These are phyloP conservation scores for Platygyra sinensis DNA, from an alignment of 64 coral and sea anemone species.

Conservation along the genomic window DNA sequence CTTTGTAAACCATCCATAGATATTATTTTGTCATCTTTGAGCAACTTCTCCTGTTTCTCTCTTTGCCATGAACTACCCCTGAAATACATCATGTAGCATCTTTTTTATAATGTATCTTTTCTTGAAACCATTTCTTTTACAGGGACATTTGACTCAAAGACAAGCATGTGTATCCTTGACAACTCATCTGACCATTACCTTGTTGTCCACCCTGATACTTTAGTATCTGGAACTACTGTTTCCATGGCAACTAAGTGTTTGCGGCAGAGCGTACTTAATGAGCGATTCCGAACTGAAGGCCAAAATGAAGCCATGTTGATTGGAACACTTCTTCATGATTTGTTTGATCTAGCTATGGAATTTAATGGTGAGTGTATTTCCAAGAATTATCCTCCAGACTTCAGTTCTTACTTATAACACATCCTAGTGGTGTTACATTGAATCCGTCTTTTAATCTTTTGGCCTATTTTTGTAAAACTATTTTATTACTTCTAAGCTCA, in stretches of 20 bases:
- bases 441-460: too few species aligned
- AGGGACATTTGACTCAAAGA: slow-evolving; percentile 66
- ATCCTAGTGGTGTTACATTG: too few species aligned
- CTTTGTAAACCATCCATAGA: too few species aligned
- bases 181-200: slow-evolving; percentile 82
- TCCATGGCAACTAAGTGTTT: slow-evolving; percentile 87
- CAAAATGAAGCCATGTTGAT: slow-evolving; percentile 91
- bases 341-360: slow-evolving; percentile 89
- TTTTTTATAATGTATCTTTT: not conserved
- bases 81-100: not conserved
- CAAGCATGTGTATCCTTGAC: slow-evolving; percentile 79
- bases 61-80: too few species aligned
- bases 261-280: slow-evolving; percentile 86
- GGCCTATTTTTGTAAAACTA: too few species aligned
- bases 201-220: slow-evolving; percentile 87
- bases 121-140: not conserved
- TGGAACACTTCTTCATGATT: slow-evolving; percentile 87
- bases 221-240: slow-evolving; percentile 87
- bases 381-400: too few species aligned
- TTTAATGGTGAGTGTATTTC: slow-evolving; percentile 68
- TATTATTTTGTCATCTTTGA: too few species aligned
- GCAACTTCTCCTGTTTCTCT: too few species aligned
- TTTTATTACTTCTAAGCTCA: too few species aligned
- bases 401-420: too few species aligned
- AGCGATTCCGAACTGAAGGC: slow-evolving; percentile 89